Evolutionary conservation across 2,113 vertebrate species (phyloP).

Genomic region (Alces alces): DNA sequence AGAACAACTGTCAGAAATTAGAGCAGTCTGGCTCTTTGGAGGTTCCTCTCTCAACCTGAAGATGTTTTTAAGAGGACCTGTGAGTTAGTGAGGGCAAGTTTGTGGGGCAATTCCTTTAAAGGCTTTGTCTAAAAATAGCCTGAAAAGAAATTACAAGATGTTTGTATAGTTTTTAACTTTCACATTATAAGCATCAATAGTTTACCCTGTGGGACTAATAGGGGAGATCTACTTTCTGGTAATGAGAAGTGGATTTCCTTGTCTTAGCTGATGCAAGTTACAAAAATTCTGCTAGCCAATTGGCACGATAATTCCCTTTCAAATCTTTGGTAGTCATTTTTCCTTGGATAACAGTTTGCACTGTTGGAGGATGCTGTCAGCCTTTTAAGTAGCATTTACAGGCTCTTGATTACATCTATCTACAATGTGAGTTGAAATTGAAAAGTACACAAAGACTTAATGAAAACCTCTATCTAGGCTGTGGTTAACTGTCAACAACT

Average conservation of each 20-base stretch:
- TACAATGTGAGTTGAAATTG: not conserved
- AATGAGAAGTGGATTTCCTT: not conserved
- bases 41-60: not conserved
- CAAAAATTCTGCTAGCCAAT: not conserved
- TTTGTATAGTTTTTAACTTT: not conserved
- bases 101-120: not conserved
- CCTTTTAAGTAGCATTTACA: not conserved
- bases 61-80: not conserved
- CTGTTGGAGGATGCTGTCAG: not conserved
- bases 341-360: not conserved
- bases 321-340: not conserved
- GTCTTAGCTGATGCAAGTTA: not conserved
- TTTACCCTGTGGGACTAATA: not conserved
- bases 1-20: constrained; percentile 53
- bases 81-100: not conserved
- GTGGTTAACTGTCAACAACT: not conserved
- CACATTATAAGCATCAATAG: not conserved
- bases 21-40: not conserved
- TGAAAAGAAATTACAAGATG: not conserved
- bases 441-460: not conserved
- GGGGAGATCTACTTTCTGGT: not conserved
- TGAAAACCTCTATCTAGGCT: not conserved
- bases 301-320: not conserved
- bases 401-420: not conserved
- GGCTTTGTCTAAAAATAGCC: not conserved